Base-by-base conservation (phyloP, 2,888 invertebrate species). In the Polydrusus cervinus region DNA sequence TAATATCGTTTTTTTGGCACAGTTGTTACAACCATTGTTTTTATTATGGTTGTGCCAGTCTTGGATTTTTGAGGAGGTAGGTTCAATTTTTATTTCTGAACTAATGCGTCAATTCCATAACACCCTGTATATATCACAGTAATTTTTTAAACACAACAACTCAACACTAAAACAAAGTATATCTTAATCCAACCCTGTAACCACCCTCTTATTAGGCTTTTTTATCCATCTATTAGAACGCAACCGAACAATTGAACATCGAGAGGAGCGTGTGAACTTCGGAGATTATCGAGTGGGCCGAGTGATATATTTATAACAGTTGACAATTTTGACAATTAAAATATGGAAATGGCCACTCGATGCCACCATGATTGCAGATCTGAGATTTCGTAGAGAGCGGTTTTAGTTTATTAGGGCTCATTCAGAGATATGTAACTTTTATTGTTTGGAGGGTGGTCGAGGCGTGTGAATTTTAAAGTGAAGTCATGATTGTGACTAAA, bases 321-420 rank as follows among this genome's bases (percentile, higher is more conserved):
- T 82, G 85, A 86, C 86, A 86, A 86, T 86, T 86, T 79, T 82
- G 85, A 86, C 86, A 86, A 86, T 86, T 86, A 85, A 85, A 86
- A 85, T 85, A 85, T 85, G 84, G 81, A 82, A 83, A 82, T 83
- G 81, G 78, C 73, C 78, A 75, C 75, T 75, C 77, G 75, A 75
- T 70, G 67, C 78, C 78, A 78, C 71, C 72, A 73, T 75, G 66
- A 71, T 68, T 69, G 72, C 66, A 16, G 45, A 65, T 49, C 34
- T 25, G 43, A 71, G 64, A 72, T 72, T 66, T 68, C 38, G 55
- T 13, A 40, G 75, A 72, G 66, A 61, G 51, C 10, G 53, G 30
- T 68, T n/a, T n/a, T 60, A 78, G 67, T 73, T 73, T 72, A 78
- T 78, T 78, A 68, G 70, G 67, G 72, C 64, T 45, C 70, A 75